Evolutionary conservation across 2,113 vertebrate species (phyloP).

Genomic region (Origma solitaria): DNA sequence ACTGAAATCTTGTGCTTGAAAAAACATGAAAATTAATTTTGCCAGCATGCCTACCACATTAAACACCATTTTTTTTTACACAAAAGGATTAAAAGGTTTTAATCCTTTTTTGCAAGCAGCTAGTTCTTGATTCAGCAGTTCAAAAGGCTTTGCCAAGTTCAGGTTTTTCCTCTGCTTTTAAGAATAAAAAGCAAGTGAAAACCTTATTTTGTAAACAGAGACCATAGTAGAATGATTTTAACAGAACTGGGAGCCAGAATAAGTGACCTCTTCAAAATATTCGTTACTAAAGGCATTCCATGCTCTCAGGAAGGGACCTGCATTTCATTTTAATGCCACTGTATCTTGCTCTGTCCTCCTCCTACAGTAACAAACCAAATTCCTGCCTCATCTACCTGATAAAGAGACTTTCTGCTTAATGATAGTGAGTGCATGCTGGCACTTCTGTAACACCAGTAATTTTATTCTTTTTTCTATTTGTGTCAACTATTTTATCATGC

Average conservation of each 20-base stretch:
- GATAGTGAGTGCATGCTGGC: background rate
- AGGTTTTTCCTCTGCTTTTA: constrained; percentile 29
- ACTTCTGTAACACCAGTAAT: background rate
- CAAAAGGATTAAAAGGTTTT: constrained; percentile 65
- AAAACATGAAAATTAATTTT: constrained; percentile 68
- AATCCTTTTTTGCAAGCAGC: constrained; percentile 53
- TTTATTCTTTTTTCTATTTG: background rate
- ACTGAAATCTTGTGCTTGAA: constrained; percentile 45
- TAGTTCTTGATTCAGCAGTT: constrained; percentile 50
- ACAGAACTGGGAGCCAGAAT: background rate
- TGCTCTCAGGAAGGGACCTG: background rate
- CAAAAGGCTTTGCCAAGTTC: constrained; percentile 42
- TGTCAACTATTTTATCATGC: background rate
- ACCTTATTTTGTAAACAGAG: constrained; percentile 48
- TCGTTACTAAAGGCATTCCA: background rate
- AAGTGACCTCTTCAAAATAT: constrained; percentile 12
- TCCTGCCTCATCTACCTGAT: background rate
- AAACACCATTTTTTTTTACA: constrained; percentile 47
- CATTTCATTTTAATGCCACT: constrained; percentile 28
- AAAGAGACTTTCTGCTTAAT: constrained; percentile 2
- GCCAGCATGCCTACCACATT: constrained; percentile 58
- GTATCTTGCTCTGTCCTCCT: background rate
- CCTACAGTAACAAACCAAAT: background rate
- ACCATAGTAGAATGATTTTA: background rate
- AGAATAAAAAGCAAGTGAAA: constrained; percentile 26